Evolutionary conservation across 37 sponge, comb jelly and placozoan genomes (phyloP).

Genomic region (Halisarca cf. caerulea): DNA sequence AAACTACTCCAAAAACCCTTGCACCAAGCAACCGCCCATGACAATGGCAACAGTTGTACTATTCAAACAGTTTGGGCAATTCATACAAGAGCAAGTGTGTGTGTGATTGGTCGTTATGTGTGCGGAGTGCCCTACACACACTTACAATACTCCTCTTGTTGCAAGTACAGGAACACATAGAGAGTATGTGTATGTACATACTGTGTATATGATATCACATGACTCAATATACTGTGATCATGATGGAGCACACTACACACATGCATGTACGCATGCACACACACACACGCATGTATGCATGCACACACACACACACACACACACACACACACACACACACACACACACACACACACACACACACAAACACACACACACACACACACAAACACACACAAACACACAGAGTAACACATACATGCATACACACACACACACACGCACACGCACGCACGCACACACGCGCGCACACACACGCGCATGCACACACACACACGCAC

Average conservation of each 20-base stretch:
- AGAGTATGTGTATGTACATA: no score
- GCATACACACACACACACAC: slow-evolving; percentile 8
- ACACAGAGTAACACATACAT: slow-evolving; percentile 9
- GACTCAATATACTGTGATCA: no score
- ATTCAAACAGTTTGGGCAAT: no score
- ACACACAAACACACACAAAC: slow-evolving; percentile 22
- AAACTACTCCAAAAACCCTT: no score
- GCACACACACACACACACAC: slow-evolving; percentile 48
- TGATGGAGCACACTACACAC: slow-evolving; percentile 23
- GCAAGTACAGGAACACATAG: no score
- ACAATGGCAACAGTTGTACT: no score
- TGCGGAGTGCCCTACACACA: no score
- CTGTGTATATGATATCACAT: no score
- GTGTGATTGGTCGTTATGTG: no score
- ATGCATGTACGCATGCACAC: neutral
- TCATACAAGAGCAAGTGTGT: no score
- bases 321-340: slow-evolving; percentile 47
- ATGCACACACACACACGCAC: slow-evolving; percentile 14
- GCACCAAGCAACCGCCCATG: no score
- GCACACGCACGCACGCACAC: slow-evolving; percentile 21
- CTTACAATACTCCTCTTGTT: no score
- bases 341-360: neutral
- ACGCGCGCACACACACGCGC: neutral
- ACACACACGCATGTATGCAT: slow-evolving; percentile 33
- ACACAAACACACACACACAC: slow-evolving; percentile 23